Evolutionary conservation across 1,140 invertebrate species (phyloP), one percentile per base, ranked within the genome.

Genomic region (Apis dorsata): DNA sequence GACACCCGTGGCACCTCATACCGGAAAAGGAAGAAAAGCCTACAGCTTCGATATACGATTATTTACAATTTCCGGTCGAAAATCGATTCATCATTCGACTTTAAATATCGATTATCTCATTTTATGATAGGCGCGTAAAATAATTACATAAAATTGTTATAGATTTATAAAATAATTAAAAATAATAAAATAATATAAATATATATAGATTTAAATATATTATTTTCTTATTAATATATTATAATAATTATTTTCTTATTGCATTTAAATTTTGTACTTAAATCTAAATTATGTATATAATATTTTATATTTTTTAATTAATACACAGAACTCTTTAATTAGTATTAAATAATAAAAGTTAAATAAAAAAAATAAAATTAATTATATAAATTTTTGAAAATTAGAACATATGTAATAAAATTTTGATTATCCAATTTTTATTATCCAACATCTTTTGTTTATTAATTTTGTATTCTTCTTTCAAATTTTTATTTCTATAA

Each of bases 1-100:
- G 68, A 81, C 83, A 81, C 81, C 82, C 81, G 86, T 90, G 86
- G 85, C 87, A 90, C 88, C 75, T 85, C 89, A 73, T 84, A 86
- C 84, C 90, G 91, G 92, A 92, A 92, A 90, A 92, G 92, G 83
- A 91, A 79, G 89, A 89, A 86, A 80, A 51, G 79, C 21, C 69
- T 68, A 28, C 15, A 11, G 13, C 7, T 86, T 88, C 75, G 75
- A 85, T 73, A 81, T 75, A 81, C 63, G 75, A 85, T 74, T 69
- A 69, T 66, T 78, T 24, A 55, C 44, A 1, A 28, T n/a, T 83
- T 87, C 80, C 84, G 73, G 84, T 87, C 34, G 68, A 88, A 53
- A 15, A 49, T 79, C 81, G 74, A 81, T 34, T 15, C n/a, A 49
- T 53, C 17, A 11, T 4, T 65, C 17, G 24, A 65, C 19, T 19